Conservation (phyloP, 2,113 vertebrate genomes). For the Ibidorhyncha struthersii region DNA sequence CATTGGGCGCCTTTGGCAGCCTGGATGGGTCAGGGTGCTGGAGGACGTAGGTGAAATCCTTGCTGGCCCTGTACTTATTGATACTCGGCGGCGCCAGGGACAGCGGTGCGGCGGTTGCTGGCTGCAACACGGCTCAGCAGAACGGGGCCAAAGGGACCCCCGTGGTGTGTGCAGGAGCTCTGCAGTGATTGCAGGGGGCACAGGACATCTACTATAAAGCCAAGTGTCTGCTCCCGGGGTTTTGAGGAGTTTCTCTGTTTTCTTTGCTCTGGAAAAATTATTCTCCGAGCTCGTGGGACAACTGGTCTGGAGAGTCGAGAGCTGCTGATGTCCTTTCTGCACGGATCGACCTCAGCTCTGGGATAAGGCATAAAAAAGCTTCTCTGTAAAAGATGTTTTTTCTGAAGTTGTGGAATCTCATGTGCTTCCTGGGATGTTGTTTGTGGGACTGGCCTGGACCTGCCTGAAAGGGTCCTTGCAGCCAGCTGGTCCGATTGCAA, state of each 20-base stretch:
- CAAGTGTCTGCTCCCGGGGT: neutral
- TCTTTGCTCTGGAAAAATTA: neutral
- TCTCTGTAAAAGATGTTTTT: neutral
- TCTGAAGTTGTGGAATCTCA: neutral
- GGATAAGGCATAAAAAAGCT: neutral
- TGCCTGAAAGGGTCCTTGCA: neutral
- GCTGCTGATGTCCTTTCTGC: neutral
- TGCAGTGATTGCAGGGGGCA: neutral
- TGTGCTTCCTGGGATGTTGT: neutral
- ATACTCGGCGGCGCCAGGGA: neutral
- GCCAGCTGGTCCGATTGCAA: neutral
- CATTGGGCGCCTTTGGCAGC: neutral
- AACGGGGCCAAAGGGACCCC: rapidly evolving
- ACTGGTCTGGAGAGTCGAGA: neutral
- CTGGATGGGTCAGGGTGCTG: neutral
- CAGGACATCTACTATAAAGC: neutral
- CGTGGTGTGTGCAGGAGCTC: neutral
- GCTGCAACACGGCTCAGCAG: neutral
- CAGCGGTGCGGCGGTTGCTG: rapidly evolving
- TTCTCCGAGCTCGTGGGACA: neutral
- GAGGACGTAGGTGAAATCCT: neutral
- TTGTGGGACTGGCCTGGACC: neutral
- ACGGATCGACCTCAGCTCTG: neutral
- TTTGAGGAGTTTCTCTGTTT: neutral
- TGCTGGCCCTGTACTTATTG: neutral